These are phyloP conservation scores for Calidris pygmaea DNA, from an alignment of 2,113 vertebrate species.

Conservation along the genomic window DNA sequence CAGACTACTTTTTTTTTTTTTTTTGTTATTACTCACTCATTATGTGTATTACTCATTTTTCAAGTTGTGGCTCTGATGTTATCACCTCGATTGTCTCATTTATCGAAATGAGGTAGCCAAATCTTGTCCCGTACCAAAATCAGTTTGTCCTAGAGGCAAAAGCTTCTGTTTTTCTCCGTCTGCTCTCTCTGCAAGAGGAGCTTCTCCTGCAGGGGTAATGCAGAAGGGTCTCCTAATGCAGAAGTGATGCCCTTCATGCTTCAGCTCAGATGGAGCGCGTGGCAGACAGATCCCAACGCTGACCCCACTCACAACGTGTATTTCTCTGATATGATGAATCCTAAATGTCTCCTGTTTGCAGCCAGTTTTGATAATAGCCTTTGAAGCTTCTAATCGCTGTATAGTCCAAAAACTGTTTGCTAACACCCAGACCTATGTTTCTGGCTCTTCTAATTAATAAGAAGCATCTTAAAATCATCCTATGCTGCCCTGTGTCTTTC, in stretches of 20 bases:
- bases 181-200: not conserved
- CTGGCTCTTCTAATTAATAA: not conserved
- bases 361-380: not conserved
- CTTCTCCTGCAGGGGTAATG: not conserved
- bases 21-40: not conserved
- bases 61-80: not conserved
- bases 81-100: accelerated
- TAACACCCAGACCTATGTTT: not conserved
- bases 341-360: not conserved
- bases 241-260: not conserved
- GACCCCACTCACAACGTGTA: not conserved
- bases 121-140: not conserved
- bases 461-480: not conserved
- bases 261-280: not conserved
- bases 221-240: not conserved
- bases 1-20: not conserved
- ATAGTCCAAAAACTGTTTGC: not conserved
- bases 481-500: not conserved
- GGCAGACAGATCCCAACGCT: not conserved
- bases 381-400: not conserved
- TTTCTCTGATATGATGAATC: not conserved
- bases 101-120: not conserved
- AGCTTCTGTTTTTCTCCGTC: not conserved
- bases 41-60: not conserved
- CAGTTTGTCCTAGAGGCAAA: not conserved